A percentile compares a stretch with the other conserved stretches of the same genome.
These are phyloP conservation scores for Torymus aiolomorphi DNA, from an alignment of 2,888 invertebrate species.

Conservation along the genomic window DNA sequence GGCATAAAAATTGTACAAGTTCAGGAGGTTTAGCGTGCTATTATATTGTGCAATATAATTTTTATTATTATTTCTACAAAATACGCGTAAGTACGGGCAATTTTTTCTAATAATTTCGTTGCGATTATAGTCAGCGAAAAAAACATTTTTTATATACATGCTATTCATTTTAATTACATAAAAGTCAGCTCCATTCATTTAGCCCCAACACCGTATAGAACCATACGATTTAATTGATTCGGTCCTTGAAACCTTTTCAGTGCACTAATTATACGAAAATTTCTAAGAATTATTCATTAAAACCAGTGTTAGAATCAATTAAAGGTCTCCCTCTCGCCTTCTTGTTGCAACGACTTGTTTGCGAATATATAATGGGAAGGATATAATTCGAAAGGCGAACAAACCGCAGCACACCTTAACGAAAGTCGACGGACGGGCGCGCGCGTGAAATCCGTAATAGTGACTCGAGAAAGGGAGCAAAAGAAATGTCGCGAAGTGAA, in stretches of 20 bases:
- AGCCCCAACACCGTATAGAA: too few species aligned
- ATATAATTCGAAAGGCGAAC: conserved; percentile 35
- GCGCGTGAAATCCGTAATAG: conserved; percentile 22
- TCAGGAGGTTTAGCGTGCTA: conserved; percentile 11
- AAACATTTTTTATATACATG: too few species aligned
- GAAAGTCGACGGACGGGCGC: background rate
- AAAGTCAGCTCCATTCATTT: too few species aligned
- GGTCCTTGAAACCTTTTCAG: background rate
- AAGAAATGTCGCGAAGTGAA: background rate
- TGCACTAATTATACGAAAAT: conserved; percentile 22
- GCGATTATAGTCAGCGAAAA: too few species aligned
- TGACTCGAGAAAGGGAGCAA: background rate
- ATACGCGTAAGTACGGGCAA: background rate
- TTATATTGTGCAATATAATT: conserved; percentile 13
- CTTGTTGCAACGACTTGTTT: background rate
- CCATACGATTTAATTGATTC: conserved; percentile 30
- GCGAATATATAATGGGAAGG: conserved; percentile 24
- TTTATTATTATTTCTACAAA: background rate
- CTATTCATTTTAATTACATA: too few species aligned
- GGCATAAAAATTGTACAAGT: conserved; percentile 29
- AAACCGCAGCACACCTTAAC: background rate
- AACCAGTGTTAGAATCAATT: conserved; percentile 46
- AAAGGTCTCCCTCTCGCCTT: conserved; percentile 8
- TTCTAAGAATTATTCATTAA: conserved; percentile 42
- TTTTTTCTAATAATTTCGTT: too few species aligned